phyloP scores from a whole-genome alignment of 1,140 invertebrate genomes.

The Nixonia krombeini region DNA sequence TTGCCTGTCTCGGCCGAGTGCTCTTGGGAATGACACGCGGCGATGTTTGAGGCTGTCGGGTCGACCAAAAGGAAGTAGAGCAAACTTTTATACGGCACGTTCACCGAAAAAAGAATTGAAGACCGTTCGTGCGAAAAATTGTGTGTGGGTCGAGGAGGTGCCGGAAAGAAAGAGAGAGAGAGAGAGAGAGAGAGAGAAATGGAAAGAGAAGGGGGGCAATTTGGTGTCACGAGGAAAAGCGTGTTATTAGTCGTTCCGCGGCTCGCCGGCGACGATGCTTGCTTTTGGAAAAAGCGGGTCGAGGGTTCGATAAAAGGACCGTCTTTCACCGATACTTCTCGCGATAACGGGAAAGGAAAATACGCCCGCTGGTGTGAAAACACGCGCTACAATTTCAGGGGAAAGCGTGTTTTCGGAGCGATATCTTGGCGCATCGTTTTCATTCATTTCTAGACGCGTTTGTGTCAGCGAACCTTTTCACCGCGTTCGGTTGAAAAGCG shows the following conservation, averaged over 20 bases:
- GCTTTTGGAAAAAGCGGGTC: not conserved
- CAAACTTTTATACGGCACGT: not conserved
- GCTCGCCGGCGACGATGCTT: not conserved
- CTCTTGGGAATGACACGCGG: not conserved
- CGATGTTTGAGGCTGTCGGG: too few species aligned
- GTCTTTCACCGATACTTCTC: not conserved
- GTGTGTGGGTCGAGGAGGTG: too few species aligned
- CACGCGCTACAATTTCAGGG: not conserved
- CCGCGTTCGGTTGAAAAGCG: too few species aligned
- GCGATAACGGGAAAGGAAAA: not conserved
- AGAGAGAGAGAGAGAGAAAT: not conserved
- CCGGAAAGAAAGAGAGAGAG: too few species aligned
- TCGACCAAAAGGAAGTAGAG: not conserved
- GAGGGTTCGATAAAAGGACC: not conserved
- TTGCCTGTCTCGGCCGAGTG: not conserved
- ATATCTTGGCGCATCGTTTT: not conserved
- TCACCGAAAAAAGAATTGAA: not conserved
- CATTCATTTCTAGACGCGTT: too few species aligned
- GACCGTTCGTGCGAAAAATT: not conserved
- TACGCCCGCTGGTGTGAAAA: not conserved
- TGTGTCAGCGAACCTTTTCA: too few species aligned
- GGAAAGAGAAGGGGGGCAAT: not conserved
- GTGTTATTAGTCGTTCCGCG: not conserved
- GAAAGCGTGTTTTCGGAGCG: not conserved
- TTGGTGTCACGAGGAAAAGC: not conserved